Evolutionary conservation across 2,888 invertebrate species (phyloP), one percentile per base, ranked within the genome.

Genomic region (Drosophila anceps): DNA sequence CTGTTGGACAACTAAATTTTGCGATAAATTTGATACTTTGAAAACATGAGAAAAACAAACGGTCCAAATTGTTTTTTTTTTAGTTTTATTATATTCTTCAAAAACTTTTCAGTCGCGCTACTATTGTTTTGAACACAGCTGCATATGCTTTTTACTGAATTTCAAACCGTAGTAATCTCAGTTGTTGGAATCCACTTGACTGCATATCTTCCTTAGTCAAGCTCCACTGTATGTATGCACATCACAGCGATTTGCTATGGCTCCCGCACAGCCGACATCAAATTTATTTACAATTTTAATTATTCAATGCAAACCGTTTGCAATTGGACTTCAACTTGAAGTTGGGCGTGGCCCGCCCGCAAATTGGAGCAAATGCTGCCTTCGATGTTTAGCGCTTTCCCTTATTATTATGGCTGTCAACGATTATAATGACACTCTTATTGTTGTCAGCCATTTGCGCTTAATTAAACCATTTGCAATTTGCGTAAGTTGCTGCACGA

Each of bases 391-490:
- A 33, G 43, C 44, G 44, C 43, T 33, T 74, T 64, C 58, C 66
- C 60, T 71, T 64, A 80, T 69, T 63, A 80, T 69, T 81, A 61
- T 60, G 70, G 58, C 76, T 55, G 70, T 70, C 73, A 67, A 65
- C 79, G 73, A 72, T 77, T 84, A 84, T 84, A 82, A 88, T 83
- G 88, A 83, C 85, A 79, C 81, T 83, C 86, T 77, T 79, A 83
- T 80, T 81, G 88, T 80, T 80, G 87, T 82, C 81, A 75, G 87
- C 78, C 79, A 82, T 84, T 87, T 81, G 76, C 73, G 79, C 88
- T 90, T 87, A 90, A 90, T 90, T 91, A 82, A 78, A 89, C 81
- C 81, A 83, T 89, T 82, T 87, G 81, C 84, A 82, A 89, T 82
- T 87, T 78, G 70, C 69, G 50, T 65, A 82, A 70, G 69, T 51